Base-by-base conservation (phyloP, 2,797 vertebrate species). In the Synanceia verrucosa region DNA sequence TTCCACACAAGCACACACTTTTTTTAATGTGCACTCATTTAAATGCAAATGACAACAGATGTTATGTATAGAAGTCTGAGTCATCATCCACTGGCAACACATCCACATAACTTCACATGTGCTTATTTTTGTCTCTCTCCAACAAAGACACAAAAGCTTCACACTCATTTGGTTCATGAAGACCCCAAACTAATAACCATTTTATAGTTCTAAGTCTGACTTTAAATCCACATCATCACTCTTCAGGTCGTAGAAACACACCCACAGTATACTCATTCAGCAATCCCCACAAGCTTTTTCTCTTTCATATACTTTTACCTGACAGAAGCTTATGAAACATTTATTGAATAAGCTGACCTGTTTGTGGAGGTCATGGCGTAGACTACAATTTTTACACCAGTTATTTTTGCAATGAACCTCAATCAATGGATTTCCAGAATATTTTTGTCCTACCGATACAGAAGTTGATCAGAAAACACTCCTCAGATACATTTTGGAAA, bases 11-110 rank as follows among this genome's bases (percentile, higher is more conserved):
- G 19, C 18, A 14, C 5, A 33, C 33, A 58, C 43, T 44, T n/a
- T n/a, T n/a, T n/a, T n/a, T n/a, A n/a, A n/a, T n/a, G n/a, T n/a
- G n/a, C n/a, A n/a, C n/a, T n/a, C n/a, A n/a, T n/a, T n/a, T n/a
- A n/a, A n/a, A n/a, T n/a, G n/a, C n/a, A n/a, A n/a, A n/a, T n/a
- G n/a, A n/a, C n/a, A n/a, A n/a, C n/a, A n/a, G n/a, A n/a, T n/a
- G n/a, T n/a, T n/a, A n/a, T n/a, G n/a, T n/a, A n/a, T n/a, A n/a
- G n/a, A 68, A 69, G 56, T 70, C 70, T 86, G 80, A 90, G 78
- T 89, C 87, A 90, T 76, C 69, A 47, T 55, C 55, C 23, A 70
- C 60, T 52, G 41, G 66, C 23, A 55, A 34, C 48, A 50, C 39
- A 34, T 43, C n/a, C 21, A 64, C 31, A 36, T 16, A 62, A 36